Evolutionary conservation across 64 coral and sea anemone species (phyloP), one percentile per base, ranked within the genome.

Genomic region (Astreopora myriophthalma): DNA sequence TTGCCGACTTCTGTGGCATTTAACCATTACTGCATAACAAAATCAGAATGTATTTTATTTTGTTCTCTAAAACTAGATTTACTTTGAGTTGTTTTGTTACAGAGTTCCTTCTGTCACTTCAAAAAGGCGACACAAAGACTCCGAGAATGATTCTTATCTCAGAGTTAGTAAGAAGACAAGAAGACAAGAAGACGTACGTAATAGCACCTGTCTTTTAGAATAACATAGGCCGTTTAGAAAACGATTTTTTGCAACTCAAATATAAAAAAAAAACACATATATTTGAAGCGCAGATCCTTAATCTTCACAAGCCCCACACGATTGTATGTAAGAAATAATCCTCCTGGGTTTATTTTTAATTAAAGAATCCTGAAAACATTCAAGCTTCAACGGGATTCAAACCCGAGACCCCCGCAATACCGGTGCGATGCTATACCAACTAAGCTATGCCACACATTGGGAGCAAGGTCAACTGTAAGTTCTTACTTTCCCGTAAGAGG

Each of bases 121-220:
- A 48, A 76, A 76, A 76, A 76, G 73, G 73, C 73, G 38, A 48
- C 73, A 76, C 73, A 27, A 76, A 76, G 73, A 76, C 73, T 76
- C 73, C 40, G 73, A 76, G 40, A 48, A 76, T 76, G 37, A 48
- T 28, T 48, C 38, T 76, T 31, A 48, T 27, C 20, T 76, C 40
- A 76, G 8, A 46, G 37, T 48, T 76, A 46, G 36, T 76, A 76
- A 76, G 37, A 29, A 76, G 23, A 46, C 37, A 74, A 74, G 14
- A 38, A 74, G 16, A 74, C 14, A 76, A 48, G 73, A 76, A 76
- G 38, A 46, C 73, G 73, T 76, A 76, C 8, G 38, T 48, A 76
- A 48, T 76, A 48, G 38, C 73, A 46, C 40, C 0, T 48, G 8
- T 76, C 22, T 76, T 48, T 76, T 48, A 48, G 73, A 48, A 76